Percentiles rank a stretch among this genome's conserved stretches.
Conservation (phyloP, 2,888 invertebrate species). For the Acronicta psi region DNA sequence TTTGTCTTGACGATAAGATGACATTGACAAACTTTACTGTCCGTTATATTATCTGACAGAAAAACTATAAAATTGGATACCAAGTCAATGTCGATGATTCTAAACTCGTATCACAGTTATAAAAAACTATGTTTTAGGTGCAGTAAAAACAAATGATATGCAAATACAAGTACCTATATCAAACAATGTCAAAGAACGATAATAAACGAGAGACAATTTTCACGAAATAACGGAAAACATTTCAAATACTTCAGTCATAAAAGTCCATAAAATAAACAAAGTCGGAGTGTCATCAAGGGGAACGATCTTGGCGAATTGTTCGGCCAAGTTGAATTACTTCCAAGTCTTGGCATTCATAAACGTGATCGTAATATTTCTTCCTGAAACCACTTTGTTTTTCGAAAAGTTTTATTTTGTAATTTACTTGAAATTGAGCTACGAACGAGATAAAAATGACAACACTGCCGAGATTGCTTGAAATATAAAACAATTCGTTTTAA, state of each 20-base stretch:
- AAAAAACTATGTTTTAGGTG: slow-evolving; percentile 10
- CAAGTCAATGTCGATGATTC: too few relatives aligned
- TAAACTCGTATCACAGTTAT: too few relatives aligned
- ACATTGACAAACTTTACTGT: too few relatives aligned
- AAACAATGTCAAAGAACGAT: slow-evolving; percentile 41
- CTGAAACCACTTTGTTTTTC: slow-evolving; percentile 65
- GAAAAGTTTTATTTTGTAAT: slow-evolving; percentile 70
- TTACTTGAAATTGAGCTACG: slow-evolving; percentile 59
- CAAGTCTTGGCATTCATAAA: slow-evolving; percentile 68
- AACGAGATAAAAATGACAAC: slow-evolving; percentile 50
- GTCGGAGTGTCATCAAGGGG: slow-evolving; percentile 67
- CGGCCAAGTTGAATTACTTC: slow-evolving; percentile 78
- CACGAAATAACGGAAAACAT: slow-evolving; percentile 50
- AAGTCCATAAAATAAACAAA: slow-evolving; percentile 64
- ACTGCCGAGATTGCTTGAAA: slow-evolving; percentile 33
- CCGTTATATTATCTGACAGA: too few relatives aligned
- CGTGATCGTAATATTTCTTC: slow-evolving; percentile 73
- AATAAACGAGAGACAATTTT: slow-evolving; percentile 45
- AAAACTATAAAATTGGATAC: too few relatives aligned
- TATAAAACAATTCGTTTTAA: slow-evolving; percentile 14
- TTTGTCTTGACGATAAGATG: too few relatives aligned
- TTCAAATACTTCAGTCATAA: slow-evolving; percentile 54
- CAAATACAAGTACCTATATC: slow-evolving; percentile 14
- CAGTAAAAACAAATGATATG: slow-evolving; percentile 1
- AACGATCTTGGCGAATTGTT: slow-evolving; percentile 70